Percentiles rank a stretch among this genome's conserved stretches.
phyloP scores from a whole-genome alignment of 2,888 invertebrate genomes.

The Archips xylosteana region DNA sequence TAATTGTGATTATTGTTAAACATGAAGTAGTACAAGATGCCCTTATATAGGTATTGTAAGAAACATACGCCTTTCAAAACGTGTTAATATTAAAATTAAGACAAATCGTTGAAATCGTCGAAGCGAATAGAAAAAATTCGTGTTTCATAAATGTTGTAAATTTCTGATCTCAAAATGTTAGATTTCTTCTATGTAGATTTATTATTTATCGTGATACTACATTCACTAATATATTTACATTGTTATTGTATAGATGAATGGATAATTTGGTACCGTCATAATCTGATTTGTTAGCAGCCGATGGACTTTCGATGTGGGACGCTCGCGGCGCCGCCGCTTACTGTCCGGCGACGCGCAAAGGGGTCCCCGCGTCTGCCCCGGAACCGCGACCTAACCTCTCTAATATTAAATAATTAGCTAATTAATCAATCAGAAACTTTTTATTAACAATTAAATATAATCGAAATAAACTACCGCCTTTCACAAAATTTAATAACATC shows the following conservation, averaged over 20 bases:
- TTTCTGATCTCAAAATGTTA: slow-evolving; percentile 75
- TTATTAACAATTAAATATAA: slow-evolving; percentile 20
- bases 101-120: slow-evolving; percentile 62
- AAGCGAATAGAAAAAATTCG: slow-evolving; percentile 61
- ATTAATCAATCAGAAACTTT: slow-evolving; percentile 11
- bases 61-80: slow-evolving; percentile 37
- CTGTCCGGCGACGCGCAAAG: slow-evolving; percentile 21
- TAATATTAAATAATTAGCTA: slow-evolving; percentile 13
- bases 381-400: slow-evolving; percentile 51
- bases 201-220: slow-evolving; percentile 76
- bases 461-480: slow-evolving; percentile 23
- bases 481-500: slow-evolving; percentile 28
- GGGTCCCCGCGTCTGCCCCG: slow-evolving; percentile 12
- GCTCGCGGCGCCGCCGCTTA: slow-evolving; percentile 3
- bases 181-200: slow-evolving; percentile 78
- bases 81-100: slow-evolving; percentile 64
- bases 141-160: slow-evolving; percentile 71
- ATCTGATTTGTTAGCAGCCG: slow-evolving; percentile 80
- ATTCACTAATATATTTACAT: slow-evolving; percentile 73
- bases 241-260: slow-evolving; percentile 80
- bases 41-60: slow-evolving; percentile 36
- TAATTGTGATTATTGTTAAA: slow-evolving; percentile 36
- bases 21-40: slow-evolving; percentile 40
- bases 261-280: slow-evolving; percentile 75
- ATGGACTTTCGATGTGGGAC: slow-evolving; percentile 83